Conservation (phyloP, 2,797 vertebrate genomes). For the Triplophysa yarkandensis region DNA sequence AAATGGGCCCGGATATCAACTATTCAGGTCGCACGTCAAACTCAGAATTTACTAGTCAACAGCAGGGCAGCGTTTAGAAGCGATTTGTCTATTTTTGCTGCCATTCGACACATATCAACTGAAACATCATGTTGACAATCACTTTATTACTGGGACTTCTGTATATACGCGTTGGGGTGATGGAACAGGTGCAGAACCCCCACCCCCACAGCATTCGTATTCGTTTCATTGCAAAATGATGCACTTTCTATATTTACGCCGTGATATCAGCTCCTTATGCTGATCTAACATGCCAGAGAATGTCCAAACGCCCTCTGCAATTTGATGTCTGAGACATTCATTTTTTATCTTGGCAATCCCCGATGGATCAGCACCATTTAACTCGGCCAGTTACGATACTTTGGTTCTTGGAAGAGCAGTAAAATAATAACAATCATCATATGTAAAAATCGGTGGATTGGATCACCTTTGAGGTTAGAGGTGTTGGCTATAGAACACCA, state of each 20-base stretch:
- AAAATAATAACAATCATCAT: background rate
- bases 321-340: background rate
- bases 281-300: conserved; percentile 56
- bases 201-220: conserved; percentile 66
- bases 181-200: conserved; percentile 71
- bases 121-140: conserved; percentile 75
- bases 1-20: background rate
- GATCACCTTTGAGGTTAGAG: background rate
- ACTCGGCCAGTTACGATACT: background rate
- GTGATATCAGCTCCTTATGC: conserved; percentile 79
- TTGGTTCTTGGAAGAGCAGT: background rate
- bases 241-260: conserved; percentile 73
- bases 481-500: background rate
- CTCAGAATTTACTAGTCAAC: conserved; percentile 41
- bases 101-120: conserved; percentile 60
- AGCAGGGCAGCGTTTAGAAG: conserved; percentile 22
- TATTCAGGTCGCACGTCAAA: conserved; percentile 45
- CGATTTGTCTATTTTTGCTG: conserved; percentile 49
- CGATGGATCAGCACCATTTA: background rate
- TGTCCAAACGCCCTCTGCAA: conserved; percentile 29
- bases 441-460: background rate
- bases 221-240: conserved; percentile 75
- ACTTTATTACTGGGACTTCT: conserved; percentile 62
- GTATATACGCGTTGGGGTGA: conserved; percentile 48
- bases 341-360: background rate